These are phyloP conservation scores for Brachionus angularis DNA, from an alignment of 1,140 invertebrate species.

Conservation along the genomic window DNA sequence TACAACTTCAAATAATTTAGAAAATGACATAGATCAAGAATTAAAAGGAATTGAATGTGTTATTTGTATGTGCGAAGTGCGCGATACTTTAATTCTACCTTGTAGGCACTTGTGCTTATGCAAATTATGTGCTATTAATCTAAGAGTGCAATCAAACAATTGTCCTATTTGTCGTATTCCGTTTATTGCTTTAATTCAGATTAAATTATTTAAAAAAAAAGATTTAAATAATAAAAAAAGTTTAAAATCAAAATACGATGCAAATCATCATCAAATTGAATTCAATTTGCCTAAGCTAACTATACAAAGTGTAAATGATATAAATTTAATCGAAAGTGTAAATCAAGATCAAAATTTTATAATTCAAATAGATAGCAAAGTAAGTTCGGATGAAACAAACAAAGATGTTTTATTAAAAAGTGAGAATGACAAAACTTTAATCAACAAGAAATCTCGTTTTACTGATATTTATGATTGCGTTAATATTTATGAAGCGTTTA, in stretches of 20 bases:
- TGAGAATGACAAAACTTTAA: no score
- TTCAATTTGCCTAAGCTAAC: no score
- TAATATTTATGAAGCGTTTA: no score
- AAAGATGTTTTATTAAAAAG: no score
- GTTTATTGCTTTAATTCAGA: conserved; percentile 90
- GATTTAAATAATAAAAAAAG: background rate
- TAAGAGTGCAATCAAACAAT: conserved; percentile 82
- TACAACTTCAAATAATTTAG: conserved; percentile 1
- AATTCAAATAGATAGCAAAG: no score
- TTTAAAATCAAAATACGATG: background rate
- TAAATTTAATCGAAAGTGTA: no score
- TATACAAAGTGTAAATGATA: no score
- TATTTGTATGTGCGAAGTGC: conserved; percentile 95
- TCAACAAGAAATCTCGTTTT: no score
- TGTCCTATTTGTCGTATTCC: conserved; percentile 96
- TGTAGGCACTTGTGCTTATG: conserved; percentile 96
- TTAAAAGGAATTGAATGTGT: conserved; percentile 95
- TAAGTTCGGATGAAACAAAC: no score
- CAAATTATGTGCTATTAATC: conserved; percentile 89
- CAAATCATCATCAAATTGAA: no score
- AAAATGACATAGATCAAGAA: conserved; percentile 73
- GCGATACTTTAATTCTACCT: conserved; percentile 94
- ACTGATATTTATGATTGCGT: no score
- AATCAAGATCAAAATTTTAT: no score
- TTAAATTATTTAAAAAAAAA: conserved; percentile 82